Conservation (phyloP, 2,113 vertebrate species). For the Hassar affinis region DNA sequence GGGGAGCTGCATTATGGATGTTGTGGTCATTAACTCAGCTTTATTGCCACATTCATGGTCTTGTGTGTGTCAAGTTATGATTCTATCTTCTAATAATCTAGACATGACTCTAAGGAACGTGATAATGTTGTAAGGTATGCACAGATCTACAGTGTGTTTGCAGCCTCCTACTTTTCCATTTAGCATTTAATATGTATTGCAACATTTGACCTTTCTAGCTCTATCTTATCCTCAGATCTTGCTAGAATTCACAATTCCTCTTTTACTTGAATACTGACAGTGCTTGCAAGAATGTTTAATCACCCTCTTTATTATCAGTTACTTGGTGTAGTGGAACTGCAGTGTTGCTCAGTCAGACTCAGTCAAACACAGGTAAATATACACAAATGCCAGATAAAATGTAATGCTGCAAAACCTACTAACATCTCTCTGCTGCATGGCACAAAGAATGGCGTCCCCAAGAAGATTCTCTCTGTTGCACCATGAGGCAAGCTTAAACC, state of each 20-base stretch:
- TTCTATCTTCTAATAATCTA: neutral
- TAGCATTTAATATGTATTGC: neutral
- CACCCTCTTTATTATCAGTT: neutral
- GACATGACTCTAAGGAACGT: neutral
- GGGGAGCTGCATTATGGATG: neutral
- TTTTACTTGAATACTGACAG: neutral
- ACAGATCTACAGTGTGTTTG: neutral
- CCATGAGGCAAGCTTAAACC: slow-evolving; percentile 29
- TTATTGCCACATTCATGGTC: neutral
- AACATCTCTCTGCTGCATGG: slow-evolving; percentile 13
- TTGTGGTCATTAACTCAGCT: neutral
- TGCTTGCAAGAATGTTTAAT: neutral
- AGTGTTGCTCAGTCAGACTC: slow-evolving; percentile 1
- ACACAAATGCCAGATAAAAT: slow-evolving; percentile 32
- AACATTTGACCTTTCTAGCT: neutral
- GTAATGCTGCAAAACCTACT: slow-evolving; percentile 34
- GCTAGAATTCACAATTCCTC: neutral
- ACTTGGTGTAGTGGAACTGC: neutral
- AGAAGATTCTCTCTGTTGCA: neutral
- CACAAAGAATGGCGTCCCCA: neutral
- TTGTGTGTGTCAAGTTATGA: slow-evolving; percentile 30
- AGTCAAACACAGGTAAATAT: slow-evolving; percentile 21
- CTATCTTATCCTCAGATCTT: neutral
- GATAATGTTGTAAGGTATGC: slow-evolving; percentile 6
- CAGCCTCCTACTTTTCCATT: neutral